Evolutionary conservation across 2,113 vertebrate genomes (phyloP), one percentile per base, ranked within the genome.

Genomic region (Petrocephalus microphthalmus): DNA sequence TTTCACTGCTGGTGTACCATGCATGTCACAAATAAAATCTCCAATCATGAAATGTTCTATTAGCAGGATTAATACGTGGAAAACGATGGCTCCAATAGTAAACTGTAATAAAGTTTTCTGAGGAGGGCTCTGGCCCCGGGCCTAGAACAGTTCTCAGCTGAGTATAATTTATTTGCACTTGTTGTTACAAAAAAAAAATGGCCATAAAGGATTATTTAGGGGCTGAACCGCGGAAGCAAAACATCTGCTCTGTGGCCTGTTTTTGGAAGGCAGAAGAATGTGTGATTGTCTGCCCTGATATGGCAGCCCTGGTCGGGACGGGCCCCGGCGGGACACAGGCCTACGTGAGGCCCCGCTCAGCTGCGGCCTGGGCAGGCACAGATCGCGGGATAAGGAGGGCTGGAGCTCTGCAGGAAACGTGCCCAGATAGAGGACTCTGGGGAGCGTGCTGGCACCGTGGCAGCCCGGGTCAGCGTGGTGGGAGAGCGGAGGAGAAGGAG

Each of bases 271-370:
- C 1, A 10, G 56, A 67, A 25, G 86, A 84, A 88, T 64, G 81
- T 84, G 67, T 22, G 85, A 89, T 87, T 90, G 89, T 91, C 89
- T 91, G 87, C 53, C 22, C 42, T 88, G 82, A 88, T 88, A 89
- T 86, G 57, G 83, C 67, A 45, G 81, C 29, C 37, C 19, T 88
- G 51, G 90, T 87, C 87, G 57, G 87, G 87, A 25, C 49, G 47
- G 84, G 4, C 4, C 84, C 91, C 90, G 17, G 67, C 4, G 92
- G 90, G 90, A 91, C 71, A 13, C 57, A 84, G 45, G 89, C 60
- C 87, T 92, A 92, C 92, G 91, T 92, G 92, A 91, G 10, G 86
- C 22, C 84, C 83, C 15, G 74, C 87, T 85, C 53, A 13, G 20
- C 52, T 56, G 82, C 33, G 29, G n/a, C 47, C 33, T 45, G 49